Evolutionary conservation across 2,888 invertebrate genomes (phyloP).

Genomic region (Macrosoma leucophasiata): DNA sequence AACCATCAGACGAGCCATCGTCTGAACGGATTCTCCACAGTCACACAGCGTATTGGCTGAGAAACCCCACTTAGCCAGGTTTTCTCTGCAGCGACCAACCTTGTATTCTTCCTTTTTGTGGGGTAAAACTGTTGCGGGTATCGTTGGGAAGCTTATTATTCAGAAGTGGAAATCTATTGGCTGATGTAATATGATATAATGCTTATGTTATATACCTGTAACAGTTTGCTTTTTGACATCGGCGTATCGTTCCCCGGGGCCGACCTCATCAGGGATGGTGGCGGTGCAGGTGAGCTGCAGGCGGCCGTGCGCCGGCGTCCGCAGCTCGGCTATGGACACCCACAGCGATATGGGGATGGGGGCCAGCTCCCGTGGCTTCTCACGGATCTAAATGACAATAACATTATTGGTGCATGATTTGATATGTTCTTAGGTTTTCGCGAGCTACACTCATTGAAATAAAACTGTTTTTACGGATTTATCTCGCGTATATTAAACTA

Average conservation of each 20-base stretch:
- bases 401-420: neutral
- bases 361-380: conserved; percentile 50
- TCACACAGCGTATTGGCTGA: neutral
- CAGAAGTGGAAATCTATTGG: conserved; percentile 4
- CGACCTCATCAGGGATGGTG: conserved; percentile 85
- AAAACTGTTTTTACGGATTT: no score
- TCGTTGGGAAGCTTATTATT: neutral
- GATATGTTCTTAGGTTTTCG: no score
- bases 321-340: conserved; percentile 83
- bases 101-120: conserved; percentile 3
- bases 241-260: conserved; percentile 82
- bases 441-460: no score
- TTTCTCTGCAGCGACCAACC: neutral
- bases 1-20: no score
- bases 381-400: conserved; percentile 44
- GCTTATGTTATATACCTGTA: conserved; percentile 80
- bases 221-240: conserved; percentile 84
- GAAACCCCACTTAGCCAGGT: neutral
- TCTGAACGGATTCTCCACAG: neutral
- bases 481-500: no score
- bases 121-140: neutral
- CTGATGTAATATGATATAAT: no score
- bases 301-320: conserved; percentile 81
- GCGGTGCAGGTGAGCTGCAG: conserved; percentile 85
- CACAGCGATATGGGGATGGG: conserved; percentile 81